phyloP scores from a whole-genome alignment of 2,113 vertebrate genomes.

The Serilophus lunatus region DNA sequence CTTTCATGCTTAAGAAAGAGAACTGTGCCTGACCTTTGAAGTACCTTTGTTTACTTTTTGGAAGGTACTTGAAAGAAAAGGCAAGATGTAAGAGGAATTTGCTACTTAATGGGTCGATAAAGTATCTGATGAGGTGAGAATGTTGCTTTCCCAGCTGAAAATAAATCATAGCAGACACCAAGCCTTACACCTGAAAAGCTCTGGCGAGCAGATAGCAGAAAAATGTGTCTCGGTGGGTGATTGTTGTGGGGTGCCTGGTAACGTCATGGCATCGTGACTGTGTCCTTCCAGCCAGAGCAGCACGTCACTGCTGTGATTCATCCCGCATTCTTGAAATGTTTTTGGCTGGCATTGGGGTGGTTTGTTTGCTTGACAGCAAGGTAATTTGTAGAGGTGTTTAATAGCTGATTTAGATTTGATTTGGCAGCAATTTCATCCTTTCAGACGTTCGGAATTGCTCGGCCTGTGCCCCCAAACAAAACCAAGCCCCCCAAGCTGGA shows the following conservation, averaged over 20 bases:
- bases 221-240: neutral
- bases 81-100: neutral
- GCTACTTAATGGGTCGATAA: neutral
- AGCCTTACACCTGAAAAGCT: neutral
- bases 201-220: neutral
- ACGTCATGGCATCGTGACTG: neutral
- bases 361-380: neutral
- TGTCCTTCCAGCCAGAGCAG: neutral
- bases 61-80: neutral
- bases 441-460: neutral
- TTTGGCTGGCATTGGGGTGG: neutral
- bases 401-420: neutral
- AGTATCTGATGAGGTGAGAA: neutral
- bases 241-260: neutral
- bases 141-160: neutral
- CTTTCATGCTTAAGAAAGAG: neutral
- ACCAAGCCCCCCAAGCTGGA: neutral
- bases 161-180: neutral
- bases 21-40: neutral
- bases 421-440: conserved; percentile 1
- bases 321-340: neutral
- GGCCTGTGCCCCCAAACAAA: neutral
- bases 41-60: conserved; percentile 11
- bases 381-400: conserved; percentile 27
- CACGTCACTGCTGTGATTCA: conserved; percentile 10